These are phyloP conservation scores for Aradophagus sp. DNA, from an alignment of 1,140 invertebrate species.

Conservation along the genomic window DNA sequence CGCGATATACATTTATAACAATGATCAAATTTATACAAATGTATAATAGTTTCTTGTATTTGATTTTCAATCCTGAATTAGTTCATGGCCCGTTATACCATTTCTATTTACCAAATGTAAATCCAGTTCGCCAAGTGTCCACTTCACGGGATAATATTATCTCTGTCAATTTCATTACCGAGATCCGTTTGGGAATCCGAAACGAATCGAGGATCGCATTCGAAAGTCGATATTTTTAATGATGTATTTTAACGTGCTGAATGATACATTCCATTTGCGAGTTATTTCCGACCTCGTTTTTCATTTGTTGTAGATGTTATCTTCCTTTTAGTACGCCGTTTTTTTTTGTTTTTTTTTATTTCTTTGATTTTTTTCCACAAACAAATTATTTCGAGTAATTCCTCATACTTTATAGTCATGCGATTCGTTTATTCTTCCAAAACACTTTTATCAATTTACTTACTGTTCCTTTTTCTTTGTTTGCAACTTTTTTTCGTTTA, in stretches of 20 bases:
- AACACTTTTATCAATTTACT: too few relatives aligned
- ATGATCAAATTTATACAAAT: conserved; percentile 31
- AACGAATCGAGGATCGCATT: conserved; percentile 38
- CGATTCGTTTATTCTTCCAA: too few relatives aligned
- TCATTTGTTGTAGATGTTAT: too few relatives aligned
- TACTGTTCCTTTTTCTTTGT: too few relatives aligned
- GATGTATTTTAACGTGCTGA: conserved; percentile 23
- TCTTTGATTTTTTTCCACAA: too few relatives aligned
- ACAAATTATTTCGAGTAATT: too few relatives aligned
- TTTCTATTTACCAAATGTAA: conserved; percentile 53
- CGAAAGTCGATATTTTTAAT: conserved; percentile 30
- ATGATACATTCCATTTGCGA: neutral
- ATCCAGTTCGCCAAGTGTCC: conserved; percentile 40
- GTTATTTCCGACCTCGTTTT: neutral
- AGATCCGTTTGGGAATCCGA: conserved; percentile 35
- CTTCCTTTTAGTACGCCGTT: too few relatives aligned
- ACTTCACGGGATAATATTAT: conserved; percentile 53
- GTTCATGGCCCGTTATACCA: conserved; percentile 43
- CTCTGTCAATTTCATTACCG: conserved; percentile 56
- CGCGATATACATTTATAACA: conserved; percentile 13
- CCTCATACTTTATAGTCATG: too few relatives aligned
- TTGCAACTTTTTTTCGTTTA: too few relatives aligned
- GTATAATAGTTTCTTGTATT: conserved; percentile 39
- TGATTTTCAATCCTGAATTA: conserved; percentile 39
- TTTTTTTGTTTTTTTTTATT: conserved; percentile 5